Evolutionary conservation across 2,797 vertebrate species (phyloP).

Genomic region (Scolopax rusticola): DNA sequence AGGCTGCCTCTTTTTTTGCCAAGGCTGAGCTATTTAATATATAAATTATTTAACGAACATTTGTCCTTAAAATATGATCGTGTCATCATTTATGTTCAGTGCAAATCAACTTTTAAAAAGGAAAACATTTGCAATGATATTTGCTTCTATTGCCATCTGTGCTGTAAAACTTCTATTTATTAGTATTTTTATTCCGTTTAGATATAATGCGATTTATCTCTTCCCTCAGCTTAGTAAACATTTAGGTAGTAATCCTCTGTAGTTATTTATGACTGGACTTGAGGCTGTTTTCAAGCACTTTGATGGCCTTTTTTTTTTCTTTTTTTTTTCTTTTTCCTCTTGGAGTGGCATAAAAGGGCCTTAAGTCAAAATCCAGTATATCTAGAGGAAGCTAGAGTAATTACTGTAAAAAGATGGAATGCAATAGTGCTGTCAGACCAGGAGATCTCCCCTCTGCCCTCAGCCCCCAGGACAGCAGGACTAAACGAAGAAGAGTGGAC

Average conservation of each 20-base stretch:
- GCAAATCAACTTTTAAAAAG: neutral
- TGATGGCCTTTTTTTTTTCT: neutral
- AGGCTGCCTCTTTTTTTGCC: neutral
- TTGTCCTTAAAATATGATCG: neutral
- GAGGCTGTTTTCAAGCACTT: slow-evolving; percentile 48
- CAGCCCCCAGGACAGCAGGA: neutral
- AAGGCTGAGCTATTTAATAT: neutral
- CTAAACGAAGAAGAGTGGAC: neutral
- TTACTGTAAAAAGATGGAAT: slow-evolving; percentile 24
- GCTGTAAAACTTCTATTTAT: slow-evolving; percentile 40
- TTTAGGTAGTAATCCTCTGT: slow-evolving; percentile 11
- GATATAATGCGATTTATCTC: slow-evolving; percentile 21
- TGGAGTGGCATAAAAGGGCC: slow-evolving; percentile 41
- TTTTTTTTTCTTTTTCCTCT: neutral
- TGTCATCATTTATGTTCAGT: neutral
- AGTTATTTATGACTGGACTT: slow-evolving; percentile 40
- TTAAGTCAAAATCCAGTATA: slow-evolving; percentile 27
- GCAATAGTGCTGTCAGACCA: neutral
- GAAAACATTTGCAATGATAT: neutral
- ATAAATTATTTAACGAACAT: slow-evolving; percentile 25
- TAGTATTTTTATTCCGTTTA: slow-evolving; percentile 43
- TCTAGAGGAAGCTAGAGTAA: neutral
- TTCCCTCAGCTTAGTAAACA: slow-evolving; percentile 14
- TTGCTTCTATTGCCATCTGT: slow-evolving; percentile 15
- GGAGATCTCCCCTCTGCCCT: neutral